A percentile compares a stretch with the other conserved stretches of the same genome.
These are phyloP conservation scores for Illadopsis cleaveri DNA, from an alignment of 2,113 vertebrate genomes.

Conservation along the genomic window DNA sequence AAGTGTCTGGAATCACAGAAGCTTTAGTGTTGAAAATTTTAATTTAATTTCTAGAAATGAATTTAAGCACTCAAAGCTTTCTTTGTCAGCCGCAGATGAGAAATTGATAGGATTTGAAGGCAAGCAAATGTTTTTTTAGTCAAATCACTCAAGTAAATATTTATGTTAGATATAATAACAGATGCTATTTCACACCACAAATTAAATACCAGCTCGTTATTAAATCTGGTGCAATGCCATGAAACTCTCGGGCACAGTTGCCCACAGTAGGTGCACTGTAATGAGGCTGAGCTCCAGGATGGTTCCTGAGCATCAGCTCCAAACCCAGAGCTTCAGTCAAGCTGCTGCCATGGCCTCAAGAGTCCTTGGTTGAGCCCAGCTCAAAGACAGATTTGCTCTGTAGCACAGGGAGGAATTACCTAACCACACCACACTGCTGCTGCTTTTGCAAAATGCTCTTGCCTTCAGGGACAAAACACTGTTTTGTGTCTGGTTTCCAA, in stretches of 20 bases:
- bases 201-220: conserved; percentile 36
- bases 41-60: conserved; percentile 78
- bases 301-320: not conserved
- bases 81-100: conserved; percentile 73
- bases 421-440: rapidly evolving
- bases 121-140: conserved; percentile 57
- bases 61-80: conserved; percentile 71
- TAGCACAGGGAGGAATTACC: not conserved
- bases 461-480: not conserved
- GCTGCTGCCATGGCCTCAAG: not conserved
- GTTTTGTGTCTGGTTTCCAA: not conserved
- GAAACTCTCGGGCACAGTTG: not conserved
- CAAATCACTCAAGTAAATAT: conserved; percentile 61
- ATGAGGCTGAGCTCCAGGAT: not conserved
- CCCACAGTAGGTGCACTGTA: not conserved
- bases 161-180: conserved; percentile 45
- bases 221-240: not conserved
- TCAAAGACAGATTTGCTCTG: not conserved
- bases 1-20: conserved; percentile 71
- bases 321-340: not conserved
- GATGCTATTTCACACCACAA: conserved; percentile 31
- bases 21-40: conserved; percentile 77
- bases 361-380: not conserved
- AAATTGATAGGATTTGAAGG: conserved; percentile 73
- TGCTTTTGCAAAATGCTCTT: not conserved